Base-by-base conservation (phyloP, 2,888 invertebrate species). In the Eurois occulta region DNA sequence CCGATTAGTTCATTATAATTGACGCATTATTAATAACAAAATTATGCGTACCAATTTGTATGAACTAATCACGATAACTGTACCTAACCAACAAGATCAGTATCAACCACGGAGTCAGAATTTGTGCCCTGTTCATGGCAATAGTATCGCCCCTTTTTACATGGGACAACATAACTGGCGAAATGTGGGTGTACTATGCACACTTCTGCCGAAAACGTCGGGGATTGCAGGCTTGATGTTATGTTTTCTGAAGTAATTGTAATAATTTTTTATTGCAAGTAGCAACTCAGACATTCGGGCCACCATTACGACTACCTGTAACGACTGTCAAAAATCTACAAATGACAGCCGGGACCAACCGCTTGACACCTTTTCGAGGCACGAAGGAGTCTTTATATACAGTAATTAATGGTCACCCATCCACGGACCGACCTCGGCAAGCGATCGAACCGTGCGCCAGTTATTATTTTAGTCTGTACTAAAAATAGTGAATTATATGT, bases 1-100 rank as follows among this genome's bases (percentile, higher is more conserved):
- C 24, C 35, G 84, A 69, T 72, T 69, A n/a, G 13, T 78, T 68
- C 60, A 69, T 81, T 72, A 72, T 64, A 5, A 43, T 28, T 64
- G 60, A 66, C 79, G 43, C 13, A 38, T 35, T 28, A 48, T n/a
- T 60, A 48, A 28, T n/a, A 41, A 18, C 10, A 32, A 41, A 41
- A 69, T 18, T 64, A 38, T 13, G 18, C 21, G 21, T 66, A 13
- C 13, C 38, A 62, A 32, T 60, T 35, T 62, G 55, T 52, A 7
- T 21, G 21, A 48, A 48, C 24, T 52, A 10, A 52, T 55, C n/a
- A 55, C 4, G 13, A 13, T 13, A 13, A n/a, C n/a, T 55, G 55
- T n/a, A 55, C n/a, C 55, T 28, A 46, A 55, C n/a, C 13, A 28
- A 58, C n/a, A n/a, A n/a, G n/a, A n/a, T 52, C 10, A 24, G n/a